Conservation (phyloP, 2,113 vertebrate genomes). For the Cyprinodon brontotheroides region DNA sequence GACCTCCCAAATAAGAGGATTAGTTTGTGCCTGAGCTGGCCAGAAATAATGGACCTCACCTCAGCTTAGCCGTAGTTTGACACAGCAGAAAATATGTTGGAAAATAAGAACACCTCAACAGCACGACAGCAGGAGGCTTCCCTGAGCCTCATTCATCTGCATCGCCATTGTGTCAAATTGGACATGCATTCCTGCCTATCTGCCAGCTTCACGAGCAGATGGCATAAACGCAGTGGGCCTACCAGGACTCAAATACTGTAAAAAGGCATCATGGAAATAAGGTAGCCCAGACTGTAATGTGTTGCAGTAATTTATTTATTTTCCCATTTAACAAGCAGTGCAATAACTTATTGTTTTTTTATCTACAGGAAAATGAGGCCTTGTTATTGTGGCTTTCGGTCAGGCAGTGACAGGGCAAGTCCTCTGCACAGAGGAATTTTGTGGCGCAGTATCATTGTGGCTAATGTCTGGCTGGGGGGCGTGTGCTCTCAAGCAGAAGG, state of each 20-base stretch:
- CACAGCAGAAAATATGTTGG: slow-evolving; percentile 60
- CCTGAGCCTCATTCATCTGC: slow-evolving; percentile 52
- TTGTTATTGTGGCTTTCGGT: slow-evolving; percentile 67
- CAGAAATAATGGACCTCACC: slow-evolving; percentile 75
- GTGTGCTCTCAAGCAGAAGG: slow-evolving; percentile 68
- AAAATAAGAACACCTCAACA: slow-evolving; percentile 50
- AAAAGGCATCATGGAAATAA: slow-evolving; percentile 54
- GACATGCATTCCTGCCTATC: slow-evolving; percentile 57
- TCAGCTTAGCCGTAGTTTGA: slow-evolving; percentile 61
- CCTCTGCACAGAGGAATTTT: slow-evolving; percentile 45
- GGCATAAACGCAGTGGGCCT: slow-evolving; percentile 25
- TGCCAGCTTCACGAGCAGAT: slow-evolving; percentile 44
- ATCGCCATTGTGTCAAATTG: slow-evolving; percentile 65
- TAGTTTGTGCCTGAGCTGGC: slow-evolving; percentile 72
- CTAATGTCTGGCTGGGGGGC: slow-evolving; percentile 72
- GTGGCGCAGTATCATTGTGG: slow-evolving; percentile 55
- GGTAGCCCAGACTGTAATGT: slow-evolving; percentile 44
- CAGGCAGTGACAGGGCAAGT: slow-evolving; percentile 51
- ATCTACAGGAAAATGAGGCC: slow-evolving; percentile 67
- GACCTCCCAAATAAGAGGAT: slow-evolving; percentile 81
- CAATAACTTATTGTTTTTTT: slow-evolving; percentile 42
- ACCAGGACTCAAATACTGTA: slow-evolving; percentile 30
- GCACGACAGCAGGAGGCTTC: slow-evolving; percentile 47
- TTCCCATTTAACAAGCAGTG: slow-evolving; percentile 22
- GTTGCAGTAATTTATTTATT: slow-evolving; percentile 43